These are phyloP conservation scores for Sinocyclocheilus grahami DNA, from an alignment of 2,113 vertebrate species.

Conservation along the genomic window DNA sequence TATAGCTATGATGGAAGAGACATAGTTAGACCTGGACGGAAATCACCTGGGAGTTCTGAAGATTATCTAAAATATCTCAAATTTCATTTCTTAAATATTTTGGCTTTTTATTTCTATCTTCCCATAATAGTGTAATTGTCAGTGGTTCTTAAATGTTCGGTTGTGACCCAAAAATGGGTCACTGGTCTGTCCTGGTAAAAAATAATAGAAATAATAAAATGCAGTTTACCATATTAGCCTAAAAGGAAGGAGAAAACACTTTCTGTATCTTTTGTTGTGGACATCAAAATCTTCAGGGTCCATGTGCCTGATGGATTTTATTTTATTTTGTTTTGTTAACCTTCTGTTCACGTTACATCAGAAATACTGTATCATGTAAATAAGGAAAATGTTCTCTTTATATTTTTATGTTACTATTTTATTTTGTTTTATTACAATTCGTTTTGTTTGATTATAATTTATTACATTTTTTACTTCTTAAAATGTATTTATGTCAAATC, in stretches of 20 bases:
- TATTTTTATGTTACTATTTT: too few species aligned
- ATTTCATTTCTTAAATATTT: background rate
- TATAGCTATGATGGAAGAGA: slow-evolving; percentile 27
- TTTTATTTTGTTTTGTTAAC: background rate
- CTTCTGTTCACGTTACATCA: background rate
- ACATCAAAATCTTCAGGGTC: too few species aligned
- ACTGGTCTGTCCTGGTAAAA: background rate
- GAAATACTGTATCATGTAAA: background rate
- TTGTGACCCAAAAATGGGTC: background rate
- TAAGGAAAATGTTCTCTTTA: too few species aligned
- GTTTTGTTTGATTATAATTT: too few species aligned
- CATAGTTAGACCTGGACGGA: background rate
- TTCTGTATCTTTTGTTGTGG: too few species aligned
- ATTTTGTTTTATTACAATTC: too few species aligned
- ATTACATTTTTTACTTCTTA: too few species aligned
- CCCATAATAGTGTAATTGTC: background rate
- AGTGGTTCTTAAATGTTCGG: background rate
- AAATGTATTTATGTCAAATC: too few species aligned
- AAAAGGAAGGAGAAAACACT: too few species aligned
- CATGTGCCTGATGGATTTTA: too few species aligned
- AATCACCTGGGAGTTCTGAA: background rate
- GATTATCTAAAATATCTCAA: background rate
- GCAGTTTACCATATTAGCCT: background rate
- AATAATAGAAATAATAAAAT: background rate
- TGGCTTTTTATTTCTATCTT: background rate